Percentiles rank a stretch among this genome's conserved stretches.
Conservation (phyloP, 2,888 invertebrate species). For the Sarcophaga variegata region DNA sequence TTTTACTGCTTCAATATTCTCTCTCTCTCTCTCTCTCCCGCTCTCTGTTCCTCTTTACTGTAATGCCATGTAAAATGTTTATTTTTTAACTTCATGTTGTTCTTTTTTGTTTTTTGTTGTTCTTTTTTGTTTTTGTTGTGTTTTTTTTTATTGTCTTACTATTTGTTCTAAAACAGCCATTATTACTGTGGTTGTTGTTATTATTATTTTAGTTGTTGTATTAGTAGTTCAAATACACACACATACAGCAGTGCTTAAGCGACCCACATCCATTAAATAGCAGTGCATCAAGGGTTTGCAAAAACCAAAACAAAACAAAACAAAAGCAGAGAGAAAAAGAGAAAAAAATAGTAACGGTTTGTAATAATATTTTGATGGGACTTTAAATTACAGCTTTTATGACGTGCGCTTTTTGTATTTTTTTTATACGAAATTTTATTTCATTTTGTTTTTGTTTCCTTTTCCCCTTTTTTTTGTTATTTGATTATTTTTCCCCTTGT, state of each 20-base stretch:
- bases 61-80: slow-evolving; percentile 45
- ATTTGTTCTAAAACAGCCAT: slow-evolving; percentile 39
- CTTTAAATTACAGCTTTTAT: slow-evolving; percentile 68
- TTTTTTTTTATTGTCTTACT: slow-evolving; percentile 15
- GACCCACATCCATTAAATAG: slow-evolving; percentile 43
- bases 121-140: slow-evolving; percentile 4
- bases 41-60: slow-evolving; percentile 15
- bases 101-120: background rate
- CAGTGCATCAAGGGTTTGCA: too few species aligned
- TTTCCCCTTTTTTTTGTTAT: slow-evolving; percentile 2
- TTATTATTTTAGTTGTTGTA: slow-evolving; percentile 19
- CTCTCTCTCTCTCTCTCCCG: background rate
- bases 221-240: background rate
- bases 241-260: background rate
- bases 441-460: slow-evolving; percentile 2
- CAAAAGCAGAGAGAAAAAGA: too few species aligned
- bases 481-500: slow-evolving; percentile 42
- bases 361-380: slow-evolving; percentile 68
- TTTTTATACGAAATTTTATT: slow-evolving; percentile 1
- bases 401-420: slow-evolving; percentile 44
- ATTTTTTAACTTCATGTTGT: slow-evolving; percentile 19
- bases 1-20: background rate
- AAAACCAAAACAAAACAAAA: too few species aligned
- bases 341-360: slow-evolving; percentile 51
- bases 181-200: slow-evolving; percentile 34